Percentiles rank a stretch among this genome's conserved stretches.
These are phyloP conservation scores for Chaetops frenatus DNA, from an alignment of 2,113 vertebrate species.

Conservation along the genomic window DNA sequence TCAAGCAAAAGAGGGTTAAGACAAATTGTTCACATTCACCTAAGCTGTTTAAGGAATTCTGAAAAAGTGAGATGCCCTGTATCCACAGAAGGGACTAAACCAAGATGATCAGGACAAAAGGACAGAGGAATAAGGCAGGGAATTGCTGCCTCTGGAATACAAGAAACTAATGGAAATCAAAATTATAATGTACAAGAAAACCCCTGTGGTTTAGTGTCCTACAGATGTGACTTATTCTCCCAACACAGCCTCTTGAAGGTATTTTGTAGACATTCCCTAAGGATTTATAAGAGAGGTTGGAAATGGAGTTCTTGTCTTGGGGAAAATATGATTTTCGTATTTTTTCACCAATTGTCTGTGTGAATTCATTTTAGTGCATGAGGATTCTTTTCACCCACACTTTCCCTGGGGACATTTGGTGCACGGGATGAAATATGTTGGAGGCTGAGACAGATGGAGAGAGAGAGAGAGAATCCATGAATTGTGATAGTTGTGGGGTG, in stretches of 20 bases:
- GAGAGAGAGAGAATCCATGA: background rate
- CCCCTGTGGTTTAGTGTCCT: background rate
- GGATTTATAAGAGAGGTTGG: background rate
- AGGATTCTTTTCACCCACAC: background rate
- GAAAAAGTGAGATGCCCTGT: background rate
- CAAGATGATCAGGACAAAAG: background rate
- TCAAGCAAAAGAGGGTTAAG: background rate
- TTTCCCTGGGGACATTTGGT: background rate
- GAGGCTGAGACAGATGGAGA: background rate
- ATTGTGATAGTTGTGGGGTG: background rate
- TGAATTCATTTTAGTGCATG: background rate
- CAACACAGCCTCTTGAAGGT: background rate
- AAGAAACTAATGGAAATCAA: background rate
- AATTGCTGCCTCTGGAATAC: background rate
- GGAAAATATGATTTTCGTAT: slow-evolving; percentile 14
- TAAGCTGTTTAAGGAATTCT: background rate
- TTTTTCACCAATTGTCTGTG: background rate
- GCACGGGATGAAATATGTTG: background rate
- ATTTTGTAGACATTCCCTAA: background rate
- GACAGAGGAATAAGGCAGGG: background rate
- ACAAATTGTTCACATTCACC: background rate
- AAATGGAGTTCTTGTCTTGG: background rate
- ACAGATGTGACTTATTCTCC: background rate
- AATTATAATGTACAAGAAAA: background rate
- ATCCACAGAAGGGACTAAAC: background rate